A percentile compares a stretch with the other conserved stretches of the same genome.
These are phyloP conservation scores for Sebastes steindachneri DNA, from an alignment of 2,797 vertebrate species.

Conservation along the genomic window DNA sequence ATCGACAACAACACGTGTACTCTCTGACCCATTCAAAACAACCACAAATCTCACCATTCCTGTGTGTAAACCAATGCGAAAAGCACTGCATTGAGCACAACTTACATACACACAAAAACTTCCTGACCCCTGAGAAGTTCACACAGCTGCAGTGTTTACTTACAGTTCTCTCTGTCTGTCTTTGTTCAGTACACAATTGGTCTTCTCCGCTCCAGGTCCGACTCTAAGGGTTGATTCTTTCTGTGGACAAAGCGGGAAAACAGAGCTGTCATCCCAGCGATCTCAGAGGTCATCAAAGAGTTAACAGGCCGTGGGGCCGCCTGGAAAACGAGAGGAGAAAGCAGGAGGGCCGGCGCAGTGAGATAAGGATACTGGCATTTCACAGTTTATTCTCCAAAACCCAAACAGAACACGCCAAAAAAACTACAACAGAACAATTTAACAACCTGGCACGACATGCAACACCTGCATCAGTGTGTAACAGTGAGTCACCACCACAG, in stretches of 20 bases:
- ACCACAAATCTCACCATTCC: neutral
- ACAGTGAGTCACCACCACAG: conserved; percentile 58
- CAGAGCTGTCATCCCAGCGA: conserved; percentile 40
- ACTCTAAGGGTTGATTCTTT: conserved; percentile 49
- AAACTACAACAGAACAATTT: conserved; percentile 22
- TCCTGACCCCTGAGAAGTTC: conserved; percentile 15
- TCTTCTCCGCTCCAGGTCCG: conserved; percentile 51
- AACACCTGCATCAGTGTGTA: conserved; percentile 65
- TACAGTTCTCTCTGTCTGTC: conserved; percentile 72
- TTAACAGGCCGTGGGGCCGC: conserved; percentile 39
- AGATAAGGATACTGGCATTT: conserved; percentile 52
- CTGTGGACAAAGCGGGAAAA: conserved; percentile 53
- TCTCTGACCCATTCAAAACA: neutral
- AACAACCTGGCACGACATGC: conserved; percentile 37
- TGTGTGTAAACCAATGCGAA: neutral
- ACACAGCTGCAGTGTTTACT: conserved; percentile 58
- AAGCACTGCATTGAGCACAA: neutral
- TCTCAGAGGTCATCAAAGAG: conserved; percentile 55
- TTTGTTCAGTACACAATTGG: conserved; percentile 64
- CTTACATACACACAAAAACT: neutral
- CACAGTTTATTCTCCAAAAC: conserved; percentile 29
- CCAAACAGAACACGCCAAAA: conserved; percentile 6
- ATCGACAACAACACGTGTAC: neutral
- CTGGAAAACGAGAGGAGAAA: conserved; percentile 46
- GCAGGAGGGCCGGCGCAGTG: conserved; percentile 8